Evolutionary conservation across 2,113 vertebrate genomes (phyloP).

Genomic region (Herpailurus yagouaroundi): DNA sequence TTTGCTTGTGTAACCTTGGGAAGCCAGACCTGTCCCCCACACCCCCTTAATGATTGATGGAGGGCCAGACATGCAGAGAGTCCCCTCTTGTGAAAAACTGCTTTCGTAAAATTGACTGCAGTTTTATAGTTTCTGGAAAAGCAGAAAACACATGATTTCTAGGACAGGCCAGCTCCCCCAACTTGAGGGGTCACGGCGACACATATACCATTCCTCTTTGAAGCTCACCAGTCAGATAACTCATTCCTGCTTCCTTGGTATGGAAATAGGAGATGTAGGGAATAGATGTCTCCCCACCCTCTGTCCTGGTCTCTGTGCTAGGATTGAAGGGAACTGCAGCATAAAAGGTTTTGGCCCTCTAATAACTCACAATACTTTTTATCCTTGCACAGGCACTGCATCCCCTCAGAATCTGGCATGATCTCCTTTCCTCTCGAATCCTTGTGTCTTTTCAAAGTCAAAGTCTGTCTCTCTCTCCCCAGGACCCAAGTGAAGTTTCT

Average conservation of each 20-base stretch:
- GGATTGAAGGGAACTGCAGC: background rate
- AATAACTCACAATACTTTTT: background rate
- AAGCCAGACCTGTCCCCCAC: background rate
- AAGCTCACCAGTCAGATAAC: background rate
- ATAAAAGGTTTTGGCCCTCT: background rate
- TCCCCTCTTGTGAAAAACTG: background rate
- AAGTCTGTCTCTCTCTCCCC: background rate
- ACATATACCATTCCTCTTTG: background rate
- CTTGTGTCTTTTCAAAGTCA: background rate
- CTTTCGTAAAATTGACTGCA: background rate
- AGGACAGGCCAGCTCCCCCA: background rate
- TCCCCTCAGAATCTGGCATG: background rate
- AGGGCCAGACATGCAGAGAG: background rate
- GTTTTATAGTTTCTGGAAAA: slow-evolving; percentile 25
- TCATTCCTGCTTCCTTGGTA: background rate
- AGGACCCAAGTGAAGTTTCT: slow-evolving; percentile 8
- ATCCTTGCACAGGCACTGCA: background rate
- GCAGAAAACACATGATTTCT: background rate
- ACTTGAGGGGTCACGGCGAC: background rate
- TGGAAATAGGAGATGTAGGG: background rate
- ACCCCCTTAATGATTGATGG: background rate
- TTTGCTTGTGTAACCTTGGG: background rate
- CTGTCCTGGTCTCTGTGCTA: background rate
- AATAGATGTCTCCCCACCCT: background rate
- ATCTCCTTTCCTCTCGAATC: background rate